Evolutionary conservation across 2,888 invertebrate genomes (phyloP), one percentile per base, ranked within the genome.

Genomic region (Thymelicus sylvestris): DNA sequence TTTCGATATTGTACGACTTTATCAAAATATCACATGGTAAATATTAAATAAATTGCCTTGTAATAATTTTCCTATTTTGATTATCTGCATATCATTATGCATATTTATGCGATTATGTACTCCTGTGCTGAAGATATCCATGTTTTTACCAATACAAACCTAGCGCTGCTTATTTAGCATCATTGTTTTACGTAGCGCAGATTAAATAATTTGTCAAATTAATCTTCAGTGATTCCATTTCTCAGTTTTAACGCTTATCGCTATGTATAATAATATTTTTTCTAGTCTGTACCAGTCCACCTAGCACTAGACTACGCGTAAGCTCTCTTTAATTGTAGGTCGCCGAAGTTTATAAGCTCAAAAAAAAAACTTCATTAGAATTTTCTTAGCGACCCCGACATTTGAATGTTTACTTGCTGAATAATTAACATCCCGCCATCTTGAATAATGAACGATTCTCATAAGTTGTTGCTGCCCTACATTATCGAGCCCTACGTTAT

Each of bases 241-340:
- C 15, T 19, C 19, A 52, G 15, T 8, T 52, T 52, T 52, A 52
- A 15, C 15, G 52, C 19, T 52, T 52, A 52, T 15, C 15, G 15
- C 52, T 19, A 6, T 52, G 19, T 52, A 52, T 52, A 55, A 24
- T 24, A 31, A 24, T 0, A 55, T 55, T 24, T 24, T 24, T 55
- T 24, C 6, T 3, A 0, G 24, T 55, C 10, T 55, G 12, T 55
- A 12, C 24, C 24, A 8, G 24, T 24, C 55, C 4, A 12, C 5
- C 55, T n/a, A 55, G 55, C 19, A 55, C 10, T 10, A 12, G 24
- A 24, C 79, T 79, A 80, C 75, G 74, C 50, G 15, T 13, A 64
- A 39, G 48, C 48, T 60, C 7, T n/a, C 59, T 63, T 63, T n/a
- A 10, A 63, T n/a, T 63, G n/a, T 67, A 66, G 66, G 65, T 65